Evolutionary conservation across 2,113 vertebrate species (phyloP).

Genomic region (Aphelocoma coerulescens): DNA sequence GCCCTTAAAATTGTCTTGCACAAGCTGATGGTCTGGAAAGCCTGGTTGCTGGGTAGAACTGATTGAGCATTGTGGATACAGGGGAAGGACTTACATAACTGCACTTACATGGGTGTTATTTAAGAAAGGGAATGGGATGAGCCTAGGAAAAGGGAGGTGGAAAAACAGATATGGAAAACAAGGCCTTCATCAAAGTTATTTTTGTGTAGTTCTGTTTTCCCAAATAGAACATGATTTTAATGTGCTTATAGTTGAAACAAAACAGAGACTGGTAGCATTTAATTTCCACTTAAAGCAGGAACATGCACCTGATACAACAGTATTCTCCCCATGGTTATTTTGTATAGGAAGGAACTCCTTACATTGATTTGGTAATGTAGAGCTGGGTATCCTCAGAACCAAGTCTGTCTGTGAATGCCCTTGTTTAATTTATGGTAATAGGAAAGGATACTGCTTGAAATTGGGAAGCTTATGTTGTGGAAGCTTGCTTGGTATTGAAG

Average conservation of each 20-base stretch:
- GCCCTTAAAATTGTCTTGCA: background rate
- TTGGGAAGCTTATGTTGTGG: background rate
- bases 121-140: background rate
- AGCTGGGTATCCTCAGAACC: background rate
- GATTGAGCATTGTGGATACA: background rate
- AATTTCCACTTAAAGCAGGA: background rate
- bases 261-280: background rate
- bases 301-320: background rate
- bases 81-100: background rate
- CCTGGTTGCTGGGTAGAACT: background rate
- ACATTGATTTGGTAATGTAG: background rate
- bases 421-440: fast-evolving
- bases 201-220: background rate
- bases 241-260: background rate
- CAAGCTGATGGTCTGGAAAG: background rate
- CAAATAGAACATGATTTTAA: background rate
- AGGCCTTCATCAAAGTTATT: background rate
- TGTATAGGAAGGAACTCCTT: background rate
- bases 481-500: background rate
- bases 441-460: background rate
- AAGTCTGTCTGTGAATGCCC: background rate
- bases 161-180: background rate
- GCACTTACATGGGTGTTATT: background rate
- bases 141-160: background rate
- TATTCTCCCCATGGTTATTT: background rate